These are phyloP conservation scores for Archips xylosteana DNA, from an alignment of 2,888 invertebrate species.

Conservation along the genomic window DNA sequence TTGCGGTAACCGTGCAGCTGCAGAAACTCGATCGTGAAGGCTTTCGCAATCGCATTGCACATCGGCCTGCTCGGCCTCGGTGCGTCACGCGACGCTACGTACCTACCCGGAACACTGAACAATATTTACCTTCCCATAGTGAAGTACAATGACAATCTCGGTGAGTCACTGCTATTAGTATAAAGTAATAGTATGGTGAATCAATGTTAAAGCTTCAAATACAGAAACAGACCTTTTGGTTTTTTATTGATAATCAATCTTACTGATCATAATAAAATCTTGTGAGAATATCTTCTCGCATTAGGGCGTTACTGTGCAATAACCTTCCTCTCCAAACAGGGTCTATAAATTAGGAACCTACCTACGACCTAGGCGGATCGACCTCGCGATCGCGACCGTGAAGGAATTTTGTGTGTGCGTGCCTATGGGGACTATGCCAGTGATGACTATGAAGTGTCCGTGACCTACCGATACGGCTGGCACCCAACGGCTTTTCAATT, in stretches of 20 bases:
- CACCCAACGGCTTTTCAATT: constrained; percentile 49
- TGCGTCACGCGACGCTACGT: constrained; percentile 31
- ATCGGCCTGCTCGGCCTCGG: constrained; percentile 22
- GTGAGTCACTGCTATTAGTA: constrained; percentile 46
- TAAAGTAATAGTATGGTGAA: constrained; percentile 19
- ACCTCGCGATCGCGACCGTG: constrained; percentile 39
- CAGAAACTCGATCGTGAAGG: constrained; percentile 45
- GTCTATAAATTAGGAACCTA: constrained; percentile 20
- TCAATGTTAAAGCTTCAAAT: constrained; percentile 10
- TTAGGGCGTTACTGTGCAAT: constrained; percentile 38
- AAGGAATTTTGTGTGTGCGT: constrained; percentile 29
- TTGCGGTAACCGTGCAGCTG: constrained; percentile 49
- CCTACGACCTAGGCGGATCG: constrained; percentile 22
- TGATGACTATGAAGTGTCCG: constrained; percentile 33
- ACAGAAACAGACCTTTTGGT: constrained; percentile 20
- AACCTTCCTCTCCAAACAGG: constrained; percentile 43
- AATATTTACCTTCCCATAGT: constrained; percentile 33
- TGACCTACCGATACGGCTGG: constrained; percentile 30
- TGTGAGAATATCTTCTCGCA: constrained; percentile 17
- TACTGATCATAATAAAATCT: not conserved
- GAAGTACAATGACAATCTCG: constrained; percentile 38
- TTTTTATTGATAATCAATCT: constrained; percentile 18
- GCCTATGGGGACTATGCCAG: constrained; percentile 44
- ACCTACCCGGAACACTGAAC: constrained; percentile 40
- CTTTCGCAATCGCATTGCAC: constrained; percentile 28